These are phyloP conservation scores for Euphonia xanthogaster DNA, from an alignment of 2,797 vertebrate species.

Conservation along the genomic window DNA sequence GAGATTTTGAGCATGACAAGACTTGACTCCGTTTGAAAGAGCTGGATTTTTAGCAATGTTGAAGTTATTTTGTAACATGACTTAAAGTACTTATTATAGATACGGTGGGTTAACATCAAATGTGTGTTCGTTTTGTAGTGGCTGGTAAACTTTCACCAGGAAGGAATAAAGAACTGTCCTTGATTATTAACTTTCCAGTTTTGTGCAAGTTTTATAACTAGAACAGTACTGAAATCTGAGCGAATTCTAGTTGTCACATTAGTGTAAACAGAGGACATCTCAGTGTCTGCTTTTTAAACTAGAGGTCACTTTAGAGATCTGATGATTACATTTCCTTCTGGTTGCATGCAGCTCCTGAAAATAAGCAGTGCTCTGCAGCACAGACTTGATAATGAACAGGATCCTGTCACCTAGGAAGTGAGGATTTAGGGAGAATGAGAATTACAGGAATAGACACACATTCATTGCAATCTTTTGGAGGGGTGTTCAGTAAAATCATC, in stretches of 20 bases:
- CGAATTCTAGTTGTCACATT: not conserved
- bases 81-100: not conserved
- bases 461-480: not conserved
- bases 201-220: not conserved
- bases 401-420: not conserved
- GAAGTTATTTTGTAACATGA: not conserved
- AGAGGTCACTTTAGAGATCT: not conserved
- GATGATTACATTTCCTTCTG: not conserved
- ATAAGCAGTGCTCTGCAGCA: not conserved
- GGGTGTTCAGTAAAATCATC: not conserved
- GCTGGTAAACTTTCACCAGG: not conserved
- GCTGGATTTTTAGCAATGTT: not conserved
- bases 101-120: not conserved
- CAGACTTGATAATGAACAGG: not conserved
- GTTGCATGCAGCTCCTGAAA: not conserved
- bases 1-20: fast-evolving
- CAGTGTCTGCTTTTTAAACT: not conserved
- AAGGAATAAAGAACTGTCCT: not conserved
- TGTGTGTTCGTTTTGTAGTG: not conserved
- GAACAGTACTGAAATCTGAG: not conserved
- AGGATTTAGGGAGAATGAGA: not conserved
- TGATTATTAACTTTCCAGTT: not conserved
- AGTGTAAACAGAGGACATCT: not conserved
- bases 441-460: not conserved
- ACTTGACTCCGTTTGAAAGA: not conserved